phyloP scores from a whole-genome alignment of 2,113 vertebrate genomes.

The Daubentonia madagascariensis region DNA sequence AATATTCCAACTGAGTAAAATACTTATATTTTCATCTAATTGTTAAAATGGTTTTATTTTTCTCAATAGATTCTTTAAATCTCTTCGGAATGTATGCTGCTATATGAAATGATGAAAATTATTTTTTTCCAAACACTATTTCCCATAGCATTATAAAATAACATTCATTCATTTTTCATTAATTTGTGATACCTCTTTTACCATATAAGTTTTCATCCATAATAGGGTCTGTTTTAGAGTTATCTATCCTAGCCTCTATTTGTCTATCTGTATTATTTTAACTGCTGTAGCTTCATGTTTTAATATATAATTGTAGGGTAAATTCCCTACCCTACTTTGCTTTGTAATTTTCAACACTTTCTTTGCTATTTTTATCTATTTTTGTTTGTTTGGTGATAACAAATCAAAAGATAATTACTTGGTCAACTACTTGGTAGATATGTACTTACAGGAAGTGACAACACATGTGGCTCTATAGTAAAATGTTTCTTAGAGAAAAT shows the following conservation, averaged over 20 bases:
- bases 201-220: not conserved
- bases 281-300: not conserved
- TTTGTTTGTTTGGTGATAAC: not conserved
- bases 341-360: not conserved
- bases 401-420: not conserved
- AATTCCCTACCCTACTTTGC: not conserved
- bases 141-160: not conserved
- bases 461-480: not conserved
- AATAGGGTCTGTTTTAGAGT: not conserved
- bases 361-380: not conserved
- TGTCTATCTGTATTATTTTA: not conserved
- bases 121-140: not conserved
- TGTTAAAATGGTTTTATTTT: not conserved
- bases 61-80: not conserved
- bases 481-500: not conserved
- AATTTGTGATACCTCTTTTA: not conserved
- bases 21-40: not conserved
- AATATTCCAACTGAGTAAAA: not conserved
- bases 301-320: not conserved
- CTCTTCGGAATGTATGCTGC: not conserved
- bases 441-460: not conserved
- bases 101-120: not conserved
- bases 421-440: not conserved
- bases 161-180: not conserved
- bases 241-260: not conserved